Evolutionary conservation across 2,888 invertebrate genomes (phyloP), one percentile per base, ranked within the genome.

Genomic region (Timema cristinae): DNA sequence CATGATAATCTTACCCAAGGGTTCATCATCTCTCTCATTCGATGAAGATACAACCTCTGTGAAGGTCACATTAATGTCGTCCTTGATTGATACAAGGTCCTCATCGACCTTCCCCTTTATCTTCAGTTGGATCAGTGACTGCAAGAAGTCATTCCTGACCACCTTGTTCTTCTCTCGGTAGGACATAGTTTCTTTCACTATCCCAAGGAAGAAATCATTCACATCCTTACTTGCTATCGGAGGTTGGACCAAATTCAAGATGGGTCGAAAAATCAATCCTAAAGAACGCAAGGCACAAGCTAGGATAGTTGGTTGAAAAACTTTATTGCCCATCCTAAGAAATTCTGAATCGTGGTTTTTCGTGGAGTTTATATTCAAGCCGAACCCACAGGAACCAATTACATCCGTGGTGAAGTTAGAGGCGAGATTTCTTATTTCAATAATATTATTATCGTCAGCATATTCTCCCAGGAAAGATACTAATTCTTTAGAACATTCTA

Each of bases 91-190:
- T 4, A 32, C 32, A 32, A 32, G 32, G 32, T 80, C 80, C 73
- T 79, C 76, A 70, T 79, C 75, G 69, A 84, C 73, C 68, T 77
- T 76, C 47, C 81, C 81, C 72, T 83, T 81, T 67, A 84, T 82
- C 75, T 84, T 85, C 50, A 87, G 77, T 63, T 87, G 82, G 51
- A 86, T 81, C 66, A 87, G 79, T 5, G 87, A 77, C 75, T 88
- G 85, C 67, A 89, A 78, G 75, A 88, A 87, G 79, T 87, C 88
- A 67, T 79, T 78, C 13, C 79, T 73, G n/a, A 72, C 75, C 16
- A 77, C 72, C 13, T 76, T 77, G 67, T 76, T 76, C 16, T 75
- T 71, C 67, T 78, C 75, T 10, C 81, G 75, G 61, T 76, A 74
- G 10, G 73, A 71, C 59, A 80, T 77, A 6, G 79, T 78, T 1